phyloP scores from a whole-genome alignment of 2,888 invertebrate species.

The Acronicta leporina region DNA sequence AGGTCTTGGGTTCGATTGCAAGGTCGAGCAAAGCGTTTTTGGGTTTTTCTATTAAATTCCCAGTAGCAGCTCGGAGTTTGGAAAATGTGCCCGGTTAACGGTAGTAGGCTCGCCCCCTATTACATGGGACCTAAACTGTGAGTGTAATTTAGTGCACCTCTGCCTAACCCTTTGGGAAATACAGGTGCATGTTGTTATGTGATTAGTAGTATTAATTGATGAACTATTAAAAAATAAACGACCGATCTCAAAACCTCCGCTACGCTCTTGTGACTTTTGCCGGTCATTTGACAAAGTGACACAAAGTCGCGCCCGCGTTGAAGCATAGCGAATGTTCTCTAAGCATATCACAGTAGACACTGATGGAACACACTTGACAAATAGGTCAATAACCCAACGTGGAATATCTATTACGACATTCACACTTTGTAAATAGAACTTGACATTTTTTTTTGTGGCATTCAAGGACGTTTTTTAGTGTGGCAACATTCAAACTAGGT shows the following conservation, averaged over 20 bases:
- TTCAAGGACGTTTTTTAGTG: neutral
- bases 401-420: slow-evolving; percentile 46
- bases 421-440: slow-evolving; percentile 18
- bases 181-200: no score
- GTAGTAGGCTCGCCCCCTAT: no score
- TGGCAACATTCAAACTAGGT: neutral
- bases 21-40: no score
- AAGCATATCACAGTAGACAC: slow-evolving; percentile 35
- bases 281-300: slow-evolving; percentile 52
- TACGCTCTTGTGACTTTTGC: slow-evolving; percentile 22
- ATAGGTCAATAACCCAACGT: slow-evolving; percentile 45
- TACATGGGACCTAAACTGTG: no score
- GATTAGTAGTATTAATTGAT: neutral
- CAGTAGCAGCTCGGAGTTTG: no score
- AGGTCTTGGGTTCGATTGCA: no score
- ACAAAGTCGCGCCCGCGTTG: slow-evolving; percentile 49
- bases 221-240: neutral
- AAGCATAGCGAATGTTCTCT: slow-evolving; percentile 59
- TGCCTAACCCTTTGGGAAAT: no score
- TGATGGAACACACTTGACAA: slow-evolving; percentile 37
- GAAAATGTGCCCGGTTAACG: no score
- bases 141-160: no score
- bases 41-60: no score
- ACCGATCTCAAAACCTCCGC: slow-evolving; percentile 1
- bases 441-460: slow-evolving; percentile 16